Percentiles rank a stretch among this genome's conserved stretches.
Evolutionary conservation across 2,888 invertebrate genomes (phyloP).

Genomic region (Parapristionchus giblindavisi): DNA sequence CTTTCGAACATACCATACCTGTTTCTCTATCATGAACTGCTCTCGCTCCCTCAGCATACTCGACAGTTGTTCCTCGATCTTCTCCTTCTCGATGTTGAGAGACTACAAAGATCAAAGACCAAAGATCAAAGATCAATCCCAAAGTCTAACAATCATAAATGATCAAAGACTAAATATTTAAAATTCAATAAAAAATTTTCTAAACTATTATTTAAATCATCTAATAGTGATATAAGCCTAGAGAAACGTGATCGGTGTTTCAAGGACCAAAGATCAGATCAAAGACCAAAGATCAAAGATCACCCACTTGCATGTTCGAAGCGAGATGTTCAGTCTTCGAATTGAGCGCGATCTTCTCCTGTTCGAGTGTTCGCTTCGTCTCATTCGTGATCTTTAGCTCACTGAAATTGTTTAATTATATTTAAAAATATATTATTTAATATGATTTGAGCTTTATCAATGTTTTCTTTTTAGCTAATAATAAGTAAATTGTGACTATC

Average conservation of each 20-base stretch:
- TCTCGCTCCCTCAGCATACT: slow-evolving; percentile 63
- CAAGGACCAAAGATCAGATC: no score
- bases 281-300: not conserved
- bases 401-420: no score
- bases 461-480: no score
- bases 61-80: slow-evolving; percentile 68
- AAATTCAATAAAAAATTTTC: no score
- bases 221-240: no score
- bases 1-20: not conserved
- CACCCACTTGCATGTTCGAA: slow-evolving; percentile 55
- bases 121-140: no score
- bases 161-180: no score
- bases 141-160: not conserved
- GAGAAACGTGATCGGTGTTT: no score
- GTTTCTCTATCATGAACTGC: slow-evolving; percentile 70
- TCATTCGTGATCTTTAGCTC: slow-evolving; percentile 71
- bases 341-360: slow-evolving; percentile 65
- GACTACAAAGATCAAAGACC: no score
- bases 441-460: no score
- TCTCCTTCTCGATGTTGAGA: slow-evolving; percentile 70
- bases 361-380: slow-evolving; percentile 69
- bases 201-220: not conserved
- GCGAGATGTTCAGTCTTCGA: slow-evolving; percentile 64
- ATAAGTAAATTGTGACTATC: no score
- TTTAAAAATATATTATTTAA: no score